Evolutionary conservation across 1,140 invertebrate species (phyloP), one percentile per base, ranked within the genome.

Genomic region (Scaptodrosophila lebanonensis): DNA sequence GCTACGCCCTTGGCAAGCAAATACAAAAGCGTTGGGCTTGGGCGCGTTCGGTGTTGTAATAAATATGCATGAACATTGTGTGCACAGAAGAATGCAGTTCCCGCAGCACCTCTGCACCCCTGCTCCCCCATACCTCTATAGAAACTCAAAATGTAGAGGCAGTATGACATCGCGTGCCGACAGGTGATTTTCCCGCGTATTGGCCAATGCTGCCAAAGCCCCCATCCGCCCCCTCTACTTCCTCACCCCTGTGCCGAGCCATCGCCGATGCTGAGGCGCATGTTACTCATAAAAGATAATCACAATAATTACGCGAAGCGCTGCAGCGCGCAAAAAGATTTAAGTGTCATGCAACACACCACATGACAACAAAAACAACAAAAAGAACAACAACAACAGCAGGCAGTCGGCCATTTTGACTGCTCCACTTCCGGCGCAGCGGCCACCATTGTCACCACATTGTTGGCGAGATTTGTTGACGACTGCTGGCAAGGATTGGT

Each of bases 11-110:
- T n/a, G n/a, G n/a, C n/a, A n/a, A 76, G 60, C 54, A 70, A 70
- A 70, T 76, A 76, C 61, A 79, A 79, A 79, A 79, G 75, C 75
- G 75, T n/a, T n/a, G n/a, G n/a, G n/a, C n/a, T n/a, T n/a, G n/a
- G n/a, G n/a, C n/a, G n/a, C n/a, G n/a, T n/a, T n/a, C 68, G 73
- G 68, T 56, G 75, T 44, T 44, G 40, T 72, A 56, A 79, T 79
- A 82, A 79, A 79, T 79, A 79, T 79, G 75, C 76, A 79, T 79
- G 75, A 77, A 68, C 64, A 66, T 66, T 51, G 61, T 64, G 64
- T 76, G 73, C 68, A 61, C 62, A 68, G 72, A 79, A 69, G 75
- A 79, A 79, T 79, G 73, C 75, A 82, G 57, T 33, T 62, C 43
- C 63, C 53, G n/a, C n/a, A n/a, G n/a, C n/a, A n/a, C n/a, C n/a